phyloP scores from a whole-genome alignment of 2,113 vertebrate species.

The Okapia johnstoni region DNA sequence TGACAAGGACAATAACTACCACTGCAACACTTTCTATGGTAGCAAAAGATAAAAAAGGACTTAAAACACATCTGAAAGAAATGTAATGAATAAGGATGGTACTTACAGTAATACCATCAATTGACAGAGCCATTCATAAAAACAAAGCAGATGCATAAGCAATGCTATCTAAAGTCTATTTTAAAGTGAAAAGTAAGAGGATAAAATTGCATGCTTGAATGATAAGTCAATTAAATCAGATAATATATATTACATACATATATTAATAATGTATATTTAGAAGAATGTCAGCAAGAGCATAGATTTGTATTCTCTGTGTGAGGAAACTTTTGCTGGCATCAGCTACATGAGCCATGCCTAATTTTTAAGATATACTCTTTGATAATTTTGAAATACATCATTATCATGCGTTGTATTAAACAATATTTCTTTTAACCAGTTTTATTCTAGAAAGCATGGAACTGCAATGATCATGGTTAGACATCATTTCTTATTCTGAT shows the following conservation, averaged over 20 bases:
- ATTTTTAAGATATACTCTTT: neutral
- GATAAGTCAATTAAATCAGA: neutral
- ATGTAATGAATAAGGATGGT: neutral
- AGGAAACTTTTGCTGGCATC: neutral
- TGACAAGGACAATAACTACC: neutral
- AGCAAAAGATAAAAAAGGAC: neutral
- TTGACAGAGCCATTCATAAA: neutral
- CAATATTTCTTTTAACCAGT: neutral
- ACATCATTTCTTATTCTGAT: too few species aligned
- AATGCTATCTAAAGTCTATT: neutral
- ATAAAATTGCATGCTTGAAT: neutral
- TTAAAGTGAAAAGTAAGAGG: neutral
- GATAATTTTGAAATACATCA: neutral
- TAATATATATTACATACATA: neutral
- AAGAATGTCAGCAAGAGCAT: neutral
- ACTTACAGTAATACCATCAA: neutral
- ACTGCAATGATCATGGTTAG: neutral
- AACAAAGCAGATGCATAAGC: neutral
- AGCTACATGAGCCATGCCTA: neutral
- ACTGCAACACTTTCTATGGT: neutral
- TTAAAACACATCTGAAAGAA: neutral
- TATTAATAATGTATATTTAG: neutral
- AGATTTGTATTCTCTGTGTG: neutral
- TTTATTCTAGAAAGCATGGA: neutral
- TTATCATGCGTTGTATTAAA: too few species aligned